Conservation (phyloP, 2,113 vertebrate species). For the Synodontis membranacea region DNA sequence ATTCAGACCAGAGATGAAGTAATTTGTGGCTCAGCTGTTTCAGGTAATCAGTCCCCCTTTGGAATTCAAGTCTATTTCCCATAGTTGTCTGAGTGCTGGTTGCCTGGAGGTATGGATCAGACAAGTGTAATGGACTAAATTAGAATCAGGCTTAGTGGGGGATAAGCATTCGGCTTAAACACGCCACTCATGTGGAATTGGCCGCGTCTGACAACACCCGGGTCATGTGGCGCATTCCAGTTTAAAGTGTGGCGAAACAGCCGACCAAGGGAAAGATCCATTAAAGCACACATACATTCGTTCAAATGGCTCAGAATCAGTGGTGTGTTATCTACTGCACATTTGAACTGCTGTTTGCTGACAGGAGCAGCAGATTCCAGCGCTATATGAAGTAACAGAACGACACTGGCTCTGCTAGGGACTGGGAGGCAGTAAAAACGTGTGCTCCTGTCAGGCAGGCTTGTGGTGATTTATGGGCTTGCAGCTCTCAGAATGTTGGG, state of each 20-base stretch:
- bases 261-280: constrained; percentile 48
- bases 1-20: constrained; percentile 27
- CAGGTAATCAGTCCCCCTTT: constrained; percentile 29
- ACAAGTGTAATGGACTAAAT: constrained; percentile 53
- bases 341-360: constrained; percentile 48
- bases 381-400: constrained; percentile 50
- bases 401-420: constrained; percentile 43
- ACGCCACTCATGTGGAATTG: constrained; percentile 52
- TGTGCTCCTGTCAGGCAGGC: constrained; percentile 58
- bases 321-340: constrained; percentile 38
- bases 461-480: constrained; percentile 60
- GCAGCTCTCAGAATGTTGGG: constrained; percentile 47
- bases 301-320: constrained; percentile 48
- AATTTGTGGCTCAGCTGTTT: constrained; percentile 31
- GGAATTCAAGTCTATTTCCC: constrained; percentile 44
- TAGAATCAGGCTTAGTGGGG: constrained; percentile 45
- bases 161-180: constrained; percentile 39
- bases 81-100: constrained; percentile 23
- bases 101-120: constrained; percentile 34
- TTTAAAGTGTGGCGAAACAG: constrained; percentile 49
- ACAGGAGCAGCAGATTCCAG: constrained; percentile 53
- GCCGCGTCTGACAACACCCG: constrained; percentile 56
- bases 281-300: constrained; percentile 44
- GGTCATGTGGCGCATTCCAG: constrained; percentile 57
- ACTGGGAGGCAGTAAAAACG: constrained; percentile 56